phyloP scores from a whole-genome alignment of 2,113 vertebrate genomes.

The Eonycteris spelaea region DNA sequence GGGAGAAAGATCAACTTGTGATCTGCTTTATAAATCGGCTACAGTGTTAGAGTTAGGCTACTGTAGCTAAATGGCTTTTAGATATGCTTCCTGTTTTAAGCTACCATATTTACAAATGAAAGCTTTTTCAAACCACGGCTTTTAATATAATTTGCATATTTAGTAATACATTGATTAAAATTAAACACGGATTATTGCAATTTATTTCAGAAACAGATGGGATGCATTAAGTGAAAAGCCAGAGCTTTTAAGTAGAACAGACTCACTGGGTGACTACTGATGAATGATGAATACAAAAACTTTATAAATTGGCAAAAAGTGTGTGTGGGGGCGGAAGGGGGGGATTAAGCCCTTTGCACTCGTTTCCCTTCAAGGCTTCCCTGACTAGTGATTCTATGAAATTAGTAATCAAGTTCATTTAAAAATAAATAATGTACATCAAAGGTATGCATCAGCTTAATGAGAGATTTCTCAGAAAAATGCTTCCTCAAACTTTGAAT shows the following conservation, averaged over 20 bases:
- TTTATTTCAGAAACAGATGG: conserved; percentile 91
- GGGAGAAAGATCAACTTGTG: conserved; percentile 86
- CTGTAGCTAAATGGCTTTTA: conserved; percentile 91
- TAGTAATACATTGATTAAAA: conserved; percentile 92
- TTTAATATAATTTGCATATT: conserved; percentile 93
- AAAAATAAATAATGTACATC: conserved; percentile 61
- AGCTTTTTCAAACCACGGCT: conserved; percentile 88
- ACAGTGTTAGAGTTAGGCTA: conserved; percentile 86
- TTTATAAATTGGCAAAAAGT: conserved; percentile 79
- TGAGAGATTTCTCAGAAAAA: conserved; percentile 31
- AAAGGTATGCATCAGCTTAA: conserved; percentile 37
- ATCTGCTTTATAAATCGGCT: conserved; percentile 87
- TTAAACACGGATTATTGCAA: conserved; percentile 91
- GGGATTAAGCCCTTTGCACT: background rate
- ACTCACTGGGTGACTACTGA: conserved; percentile 80
- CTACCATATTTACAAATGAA: conserved; percentile 90
- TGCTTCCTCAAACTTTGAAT: conserved; percentile 35
- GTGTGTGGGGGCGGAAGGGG: too few species aligned
- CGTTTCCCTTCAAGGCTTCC: conserved; percentile 59
- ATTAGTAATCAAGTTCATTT: conserved; percentile 64
- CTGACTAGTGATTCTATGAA: conserved; percentile 61
- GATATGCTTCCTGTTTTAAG: conserved; percentile 89
- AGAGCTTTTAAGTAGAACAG: conserved; percentile 82
- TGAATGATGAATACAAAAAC: conserved; percentile 86
- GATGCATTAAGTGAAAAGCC: conserved; percentile 87